Evolutionary conservation across 2,797 vertebrate genomes (phyloP), one percentile per base, ranked within the genome.

Genomic region (Hyperoplus immaculatus): DNA sequence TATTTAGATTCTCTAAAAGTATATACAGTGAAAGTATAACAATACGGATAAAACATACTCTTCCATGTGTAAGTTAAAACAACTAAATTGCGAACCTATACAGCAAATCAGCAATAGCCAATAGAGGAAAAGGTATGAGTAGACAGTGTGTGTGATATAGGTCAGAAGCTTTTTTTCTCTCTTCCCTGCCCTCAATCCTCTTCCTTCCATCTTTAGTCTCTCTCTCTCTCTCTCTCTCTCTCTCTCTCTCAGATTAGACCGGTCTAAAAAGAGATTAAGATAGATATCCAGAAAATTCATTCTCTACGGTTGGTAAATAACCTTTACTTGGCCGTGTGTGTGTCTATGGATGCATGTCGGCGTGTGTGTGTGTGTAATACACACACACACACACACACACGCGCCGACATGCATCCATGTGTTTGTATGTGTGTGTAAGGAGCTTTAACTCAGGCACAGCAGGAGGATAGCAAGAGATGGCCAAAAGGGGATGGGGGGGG

Each of bases 211-310:
- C 87, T 88, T 74, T 3, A 80, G 75, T 36, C 74, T 78, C 58
- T 84, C 80, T n/a, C 75, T 77, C 56, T 83, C 50, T 84, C 78
- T 29, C 74, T 75, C 54, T 85, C 80, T 8, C 56, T 41, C 56
- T 36, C 75, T 76, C 53, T 83, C 81, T 21, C 80, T 83, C 79
- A 63, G 88, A 92, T 92, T 90, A 87, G 67, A 81, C 69, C 51
- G 0, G 60, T 83, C 80, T 78, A 51, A 88, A 87, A 91, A 75
- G 69, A 84, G 90, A 93, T 91, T 88, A 93, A 87, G 89, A 90
- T 80, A 78, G 88, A 91, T 88, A 89, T 87, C 85, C 83, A 68
- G 80, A 77, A 89, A 88, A 89, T 82, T 85, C 80, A 78, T 89
- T 89, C 84, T 89, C 87, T 61, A 70, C 39, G 59, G 80, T 73